Percentiles rank a stretch among this genome's conserved stretches.
Evolutionary conservation across 64 coral and sea anemone species (phyloP).

Genomic region (Acropora tenuis): DNA sequence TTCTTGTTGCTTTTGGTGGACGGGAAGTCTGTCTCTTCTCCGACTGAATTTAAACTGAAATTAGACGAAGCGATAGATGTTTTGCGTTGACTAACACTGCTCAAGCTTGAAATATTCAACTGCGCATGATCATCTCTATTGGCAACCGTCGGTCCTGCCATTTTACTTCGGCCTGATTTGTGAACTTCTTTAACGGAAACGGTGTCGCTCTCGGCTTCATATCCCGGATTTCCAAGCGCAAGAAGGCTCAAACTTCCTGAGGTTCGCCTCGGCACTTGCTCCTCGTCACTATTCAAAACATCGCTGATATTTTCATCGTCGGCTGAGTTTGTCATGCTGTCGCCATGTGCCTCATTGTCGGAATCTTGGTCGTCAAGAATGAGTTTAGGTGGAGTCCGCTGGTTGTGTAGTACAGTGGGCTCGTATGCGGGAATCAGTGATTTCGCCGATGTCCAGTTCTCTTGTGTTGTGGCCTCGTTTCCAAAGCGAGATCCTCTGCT

Average conservation of each 20-base stretch:
- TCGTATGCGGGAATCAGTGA: conserved; percentile 73
- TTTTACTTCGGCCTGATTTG: neutral
- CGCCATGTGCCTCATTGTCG: conserved; percentile 39
- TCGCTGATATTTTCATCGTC: conserved; percentile 75
- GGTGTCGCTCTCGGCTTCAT: neutral
- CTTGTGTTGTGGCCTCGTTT: conserved; percentile 44
- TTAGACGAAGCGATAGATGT: conserved; percentile 11
- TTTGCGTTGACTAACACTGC: neutral
- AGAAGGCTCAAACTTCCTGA: neutral
- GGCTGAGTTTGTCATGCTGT: conserved; percentile 52
- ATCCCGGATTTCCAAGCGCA: neutral
- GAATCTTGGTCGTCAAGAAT: conserved; percentile 81
- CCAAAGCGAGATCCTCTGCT: conserved; percentile 18
- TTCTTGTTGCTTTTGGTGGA: neutral
- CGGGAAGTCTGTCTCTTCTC: conserved; percentile 7
- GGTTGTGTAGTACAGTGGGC: conserved; percentile 59
- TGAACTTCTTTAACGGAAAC: neutral
- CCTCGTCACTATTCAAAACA: conserved; percentile 82
- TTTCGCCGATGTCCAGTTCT: conserved; percentile 65
- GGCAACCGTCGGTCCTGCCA: neutral
- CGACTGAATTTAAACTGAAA: neutral
- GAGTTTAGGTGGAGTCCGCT: conserved; percentile 75
- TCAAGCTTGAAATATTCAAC: neutral
- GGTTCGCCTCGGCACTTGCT: neutral
- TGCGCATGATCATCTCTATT: neutral